Evolutionary conservation across 2,888 invertebrate species (phyloP), one percentile per base, ranked within the genome.

Genomic region (Teleiodes luculella): DNA sequence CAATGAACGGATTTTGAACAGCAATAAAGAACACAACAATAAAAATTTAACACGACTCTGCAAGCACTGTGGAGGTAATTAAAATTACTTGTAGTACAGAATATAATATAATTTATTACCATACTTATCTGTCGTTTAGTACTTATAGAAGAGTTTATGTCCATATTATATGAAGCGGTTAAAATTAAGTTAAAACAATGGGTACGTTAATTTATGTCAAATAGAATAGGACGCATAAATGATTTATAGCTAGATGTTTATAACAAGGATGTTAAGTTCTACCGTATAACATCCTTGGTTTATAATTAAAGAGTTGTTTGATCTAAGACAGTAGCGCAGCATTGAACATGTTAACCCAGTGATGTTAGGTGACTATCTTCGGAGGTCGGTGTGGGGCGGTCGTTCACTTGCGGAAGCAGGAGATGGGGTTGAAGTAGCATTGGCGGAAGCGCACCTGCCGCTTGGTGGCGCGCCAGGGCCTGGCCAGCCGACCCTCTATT

Each of bases 361-460:
- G 57, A 57, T 54, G 54, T 61, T 68, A 64, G 53, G 66, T 54
- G 60, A 62, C 62, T 65, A 64, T 62, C 36, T 30, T 24, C 50
- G 45, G 52, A 20, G 20, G 47, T 52, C 46, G 55, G 47, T 16
- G 8, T 14, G 8, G 31, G 13, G 36, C 46, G 48, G 64, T 60
- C 58, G 66, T 90, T 92, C 92, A 94, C 91, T 94, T 94, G 84
- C 92, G 92, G 91, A 95, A 95, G 86, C 95, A 95, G 66, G 95
- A 95, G 83, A 95, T 94, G 56, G 95, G 95, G 83, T 95, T 95
- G 91, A 95, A 95, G 89, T 95, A 95, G 90, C 95, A 95, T 72
- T 95, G 94, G 58, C 95, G 92, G 89, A 94, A 95, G 68, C 94
- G 92, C 54, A 94, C 93, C 58, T 89, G 89, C 46, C 88, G 74